A percentile compares a stretch with the other conserved stretches of the same genome.
phyloP scores from a whole-genome alignment of 2,888 invertebrate species.

The Apodemia mormo region DNA sequence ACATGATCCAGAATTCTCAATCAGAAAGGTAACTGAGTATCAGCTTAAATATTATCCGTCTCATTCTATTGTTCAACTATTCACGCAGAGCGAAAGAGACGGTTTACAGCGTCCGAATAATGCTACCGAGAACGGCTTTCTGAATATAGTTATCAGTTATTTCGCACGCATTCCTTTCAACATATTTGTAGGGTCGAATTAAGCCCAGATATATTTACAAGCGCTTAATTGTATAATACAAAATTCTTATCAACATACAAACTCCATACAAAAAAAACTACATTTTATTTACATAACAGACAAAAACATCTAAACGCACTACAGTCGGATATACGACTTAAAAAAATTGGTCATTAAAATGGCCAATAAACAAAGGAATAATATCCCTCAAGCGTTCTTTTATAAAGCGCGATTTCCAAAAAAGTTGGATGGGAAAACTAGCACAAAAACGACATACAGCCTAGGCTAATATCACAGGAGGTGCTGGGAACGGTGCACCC shows the following conservation, averaged over 20 bases:
- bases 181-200: slow-evolving; percentile 27
- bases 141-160: slow-evolving; percentile 35
- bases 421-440: slow-evolving; percentile 71
- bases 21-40: slow-evolving; percentile 39
- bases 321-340: slow-evolving; percentile 60
- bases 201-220: slow-evolving; percentile 29
- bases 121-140: slow-evolving; percentile 36
- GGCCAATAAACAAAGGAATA: slow-evolving; percentile 63
- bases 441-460: slow-evolving; percentile 80
- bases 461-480: slow-evolving; percentile 81
- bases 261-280: slow-evolving; percentile 58
- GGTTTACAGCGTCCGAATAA: slow-evolving; percentile 37
- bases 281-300: slow-evolving; percentile 52
- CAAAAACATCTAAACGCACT: slow-evolving; percentile 60
- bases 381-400: slow-evolving; percentile 51
- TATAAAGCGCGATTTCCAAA: slow-evolving; percentile 70
- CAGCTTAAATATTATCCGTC: slow-evolving; percentile 33
- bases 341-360: slow-evolving; percentile 67
- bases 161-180: slow-evolving; percentile 34
- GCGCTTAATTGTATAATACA: slow-evolving; percentile 42
- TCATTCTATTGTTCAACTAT: slow-evolving; percentile 34
- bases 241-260: slow-evolving; percentile 49
- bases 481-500: slow-evolving; percentile 77
- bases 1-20: slow-evolving; percentile 47
- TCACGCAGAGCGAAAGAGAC: slow-evolving; percentile 43